These are phyloP conservation scores for Euplexia lucipara DNA, from an alignment of 2,888 invertebrate species.

Conservation along the genomic window DNA sequence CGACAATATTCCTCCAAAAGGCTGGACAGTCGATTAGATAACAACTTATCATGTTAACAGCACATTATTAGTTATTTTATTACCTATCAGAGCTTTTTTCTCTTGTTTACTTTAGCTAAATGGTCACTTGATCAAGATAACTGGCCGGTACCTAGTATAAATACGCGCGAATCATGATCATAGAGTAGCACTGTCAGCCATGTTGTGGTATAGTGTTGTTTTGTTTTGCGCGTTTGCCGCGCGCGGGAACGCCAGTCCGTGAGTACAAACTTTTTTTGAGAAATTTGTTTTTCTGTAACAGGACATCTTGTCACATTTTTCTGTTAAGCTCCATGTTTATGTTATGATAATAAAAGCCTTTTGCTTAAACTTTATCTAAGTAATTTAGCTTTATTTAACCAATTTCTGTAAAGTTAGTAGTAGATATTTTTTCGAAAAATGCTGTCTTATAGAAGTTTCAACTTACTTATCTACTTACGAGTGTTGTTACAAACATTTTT, in stretches of 20 bases:
- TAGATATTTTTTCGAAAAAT: too few species aligned
- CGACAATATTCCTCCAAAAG: not conserved
- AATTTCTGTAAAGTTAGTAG: too few species aligned
- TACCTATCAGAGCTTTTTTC: constrained; percentile 2
- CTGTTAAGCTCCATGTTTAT: too few species aligned
- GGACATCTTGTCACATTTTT: too few species aligned
- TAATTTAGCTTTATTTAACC: too few species aligned
- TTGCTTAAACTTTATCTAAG: too few species aligned
- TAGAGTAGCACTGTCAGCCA: constrained; percentile 19
- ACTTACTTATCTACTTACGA: too few species aligned
- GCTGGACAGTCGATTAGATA: constrained; percentile 12
- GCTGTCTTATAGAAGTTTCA: too few species aligned
- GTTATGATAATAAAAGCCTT: too few species aligned
- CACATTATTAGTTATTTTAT: not conserved
- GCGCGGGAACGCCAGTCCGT: constrained; percentile 49
- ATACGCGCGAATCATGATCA: constrained; percentile 8
- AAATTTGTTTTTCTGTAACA: not conserved
- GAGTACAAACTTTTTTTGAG: constrained; percentile 26
- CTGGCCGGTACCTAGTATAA: constrained; percentile 34
- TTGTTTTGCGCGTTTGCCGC: constrained; percentile 31
- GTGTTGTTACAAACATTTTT: too few species aligned
- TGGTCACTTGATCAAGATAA: constrained; percentile 30
- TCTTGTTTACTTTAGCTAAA: constrained; percentile 28
- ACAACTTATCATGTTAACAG: not conserved
- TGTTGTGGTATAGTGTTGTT: constrained; percentile 42